Base-by-base conservation (phyloP, 2,113 vertebrate species). In the Ctenomys sociabilis region DNA sequence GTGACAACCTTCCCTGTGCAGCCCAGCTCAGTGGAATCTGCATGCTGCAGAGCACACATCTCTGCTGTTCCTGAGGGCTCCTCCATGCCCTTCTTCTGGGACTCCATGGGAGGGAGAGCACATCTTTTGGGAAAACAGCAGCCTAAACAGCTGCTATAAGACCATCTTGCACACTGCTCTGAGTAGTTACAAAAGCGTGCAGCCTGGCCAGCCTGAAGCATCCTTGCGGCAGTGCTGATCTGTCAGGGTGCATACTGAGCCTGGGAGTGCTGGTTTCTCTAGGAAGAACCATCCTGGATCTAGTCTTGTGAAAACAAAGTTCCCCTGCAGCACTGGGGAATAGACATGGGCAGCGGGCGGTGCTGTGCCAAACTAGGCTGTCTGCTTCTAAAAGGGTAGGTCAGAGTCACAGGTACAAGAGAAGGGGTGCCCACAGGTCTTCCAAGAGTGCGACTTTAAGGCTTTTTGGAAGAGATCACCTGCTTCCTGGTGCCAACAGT, bases 391-490 rank as follows among this genome's bases (percentile, higher is more conserved):
- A 73, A 61, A 5, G n/a, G 70, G 66, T 3, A 70, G n/a, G 87
- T 72, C 92, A 80, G 68, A 90, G 96, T 63, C 80, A 43, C 1
- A 82, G 78, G 64, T 70, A 90, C 78, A 81, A 0, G 70, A 88
- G 94, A 85, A 95, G 89, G 85, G 59, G 96, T n/a, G 57, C 96
- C 92, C 77, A 35, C 97, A 84, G 91, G 94, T 94, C 97, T 95
- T 91, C 88, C 92, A 91, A 94, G 96, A 97, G 91, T 16, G 0
- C n/a, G 3, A 52, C 83, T 95, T 98, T 98, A 97, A 98, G 97
- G 98, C 96, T 94, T 96, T 97, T 97, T 88, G 93, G 95, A 98
- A 97, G 88, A 59, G 0, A 35, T 86, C 88, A 94, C 89, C 94
- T 94, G 92, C 89, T 96, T 85, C 88, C 96, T 92, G 94, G 24